Evolutionary conservation across 1,140 invertebrate genomes (phyloP), one percentile per base, ranked within the genome.

Genomic region (Euura saliciscinereae): DNA sequence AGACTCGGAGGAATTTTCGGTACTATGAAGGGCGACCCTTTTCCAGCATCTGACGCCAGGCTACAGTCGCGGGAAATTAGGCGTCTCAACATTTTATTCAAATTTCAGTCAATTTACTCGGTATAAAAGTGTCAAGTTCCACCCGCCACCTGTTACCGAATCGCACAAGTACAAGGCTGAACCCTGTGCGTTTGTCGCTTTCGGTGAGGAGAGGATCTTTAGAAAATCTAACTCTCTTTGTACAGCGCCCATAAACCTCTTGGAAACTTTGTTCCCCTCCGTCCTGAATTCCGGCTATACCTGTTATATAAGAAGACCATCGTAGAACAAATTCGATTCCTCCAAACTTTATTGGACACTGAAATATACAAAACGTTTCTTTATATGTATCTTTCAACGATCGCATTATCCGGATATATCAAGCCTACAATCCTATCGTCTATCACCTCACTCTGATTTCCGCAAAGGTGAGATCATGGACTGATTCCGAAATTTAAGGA

Each of bases 61-160:
- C 66, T 10, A 6, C 28, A 64, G 66, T 28, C 42, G 7, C 43
- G 43, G 8, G 13, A 28, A 67, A 67, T 42, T 67, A 42, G 66
- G 28, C 28, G 66, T 10, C 66, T 44, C 8, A 42, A 67, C 13
- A 67, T 67, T 67, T 28, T 67, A 67, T 42, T 67, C 66, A 67
- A 67, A 67, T 67, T 67, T 67, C 13, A 28, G 28, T 28, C 10
- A 67, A 67, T 67, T 67, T 67, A 67, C 66, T 67, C 66, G 66
- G 43, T 13, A 67, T 67, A 67, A 67, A 67, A 67, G 43, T 67
- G 66, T 67, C 66, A 67, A 67, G 28, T 28, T 67, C 28, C 7
- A 28, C 8, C 28, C 66, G 28, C 66, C 13, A 28, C 66, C 66
- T 67, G 66, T 67, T 67, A 67, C 66, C 66, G 66, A n/a, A 59